Percentiles rank a stretch among this genome's conserved stretches.
Evolutionary conservation across 2,113 vertebrate species (phyloP).

Genomic region (Sebastes fasciatus): DNA sequence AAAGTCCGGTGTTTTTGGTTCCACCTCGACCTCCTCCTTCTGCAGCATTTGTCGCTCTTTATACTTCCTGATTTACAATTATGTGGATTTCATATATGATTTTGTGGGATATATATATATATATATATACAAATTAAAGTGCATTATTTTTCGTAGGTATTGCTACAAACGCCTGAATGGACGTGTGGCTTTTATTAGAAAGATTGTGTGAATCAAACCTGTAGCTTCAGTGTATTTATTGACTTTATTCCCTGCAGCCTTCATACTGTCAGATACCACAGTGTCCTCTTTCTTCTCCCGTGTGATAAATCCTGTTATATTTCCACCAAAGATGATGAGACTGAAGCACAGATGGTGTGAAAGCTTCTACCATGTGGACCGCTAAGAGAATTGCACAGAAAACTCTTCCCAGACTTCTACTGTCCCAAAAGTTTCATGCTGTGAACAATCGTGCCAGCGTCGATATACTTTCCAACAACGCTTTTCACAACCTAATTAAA

Average conservation of each 20-base stretch:
- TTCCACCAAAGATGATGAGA: slow-evolving; percentile 28
- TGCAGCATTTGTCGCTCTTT: no score
- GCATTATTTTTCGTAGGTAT: no score
- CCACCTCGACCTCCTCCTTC: no score
- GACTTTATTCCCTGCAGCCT: no score
- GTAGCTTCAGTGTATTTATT: neutral
- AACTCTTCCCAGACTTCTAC: slow-evolving; percentile 11
- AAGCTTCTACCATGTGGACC: slow-evolving; percentile 45
- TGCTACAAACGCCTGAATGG: no score
- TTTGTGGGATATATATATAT: no score
- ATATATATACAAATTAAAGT: no score
- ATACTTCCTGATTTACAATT: no score
- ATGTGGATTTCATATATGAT: no score
- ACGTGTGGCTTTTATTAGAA: neutral
- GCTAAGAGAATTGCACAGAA: slow-evolving; percentile 24
- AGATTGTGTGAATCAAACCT: neutral
- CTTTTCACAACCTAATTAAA: slow-evolving; percentile 48
- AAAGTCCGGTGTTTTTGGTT: no score
- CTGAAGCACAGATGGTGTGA: slow-evolving; percentile 61
- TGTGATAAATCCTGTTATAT: slow-evolving; percentile 23
- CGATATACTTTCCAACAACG: neutral
- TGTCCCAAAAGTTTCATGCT: neutral
- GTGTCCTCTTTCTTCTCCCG: slow-evolving; percentile 21
- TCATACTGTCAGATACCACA: slow-evolving; percentile 4
- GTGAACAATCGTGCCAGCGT: neutral